phyloP scores from a whole-genome alignment of 2,888 invertebrate species.

The Sthenelais limicola region DNA sequence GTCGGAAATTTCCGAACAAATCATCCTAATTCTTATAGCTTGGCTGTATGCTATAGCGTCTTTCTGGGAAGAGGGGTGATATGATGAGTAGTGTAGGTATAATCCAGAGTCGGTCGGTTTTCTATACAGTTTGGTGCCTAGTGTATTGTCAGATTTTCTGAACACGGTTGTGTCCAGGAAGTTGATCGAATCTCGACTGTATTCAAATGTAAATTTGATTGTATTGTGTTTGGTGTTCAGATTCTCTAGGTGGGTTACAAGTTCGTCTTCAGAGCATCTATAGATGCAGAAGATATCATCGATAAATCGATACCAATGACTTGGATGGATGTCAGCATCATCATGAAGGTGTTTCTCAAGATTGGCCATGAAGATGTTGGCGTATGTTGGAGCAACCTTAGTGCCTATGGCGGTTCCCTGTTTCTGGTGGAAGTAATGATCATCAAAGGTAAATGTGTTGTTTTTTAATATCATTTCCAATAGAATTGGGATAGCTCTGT shows the following conservation, averaged over 20 bases:
- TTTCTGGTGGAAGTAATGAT: neutral
- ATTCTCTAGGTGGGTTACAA: neutral
- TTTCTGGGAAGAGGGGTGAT: constrained; percentile 7
- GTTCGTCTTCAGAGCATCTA: neutral
- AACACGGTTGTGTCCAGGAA: constrained; percentile 30
- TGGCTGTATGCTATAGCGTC: neutral
- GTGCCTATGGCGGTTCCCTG: constrained; percentile 23
- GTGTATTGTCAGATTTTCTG: neutral
- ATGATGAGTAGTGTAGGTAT: constrained; percentile 16
- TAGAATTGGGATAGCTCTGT: too few relatives aligned
- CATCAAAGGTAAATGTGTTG: constrained; percentile 1
- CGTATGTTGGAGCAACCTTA: constrained; percentile 18
- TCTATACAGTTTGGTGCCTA: constrained; percentile 7
- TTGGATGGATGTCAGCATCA: neutral
- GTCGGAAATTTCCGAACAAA: neutral
- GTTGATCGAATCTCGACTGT: neutral
- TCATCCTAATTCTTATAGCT: neutral
- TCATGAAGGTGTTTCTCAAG: neutral
- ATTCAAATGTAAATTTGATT: constrained; percentile 19
- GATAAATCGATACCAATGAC: neutral
- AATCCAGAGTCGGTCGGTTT: constrained; percentile 18
- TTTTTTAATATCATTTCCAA: neutral
- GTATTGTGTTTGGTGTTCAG: constrained; percentile 1
- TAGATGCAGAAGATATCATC: constrained; percentile 25
- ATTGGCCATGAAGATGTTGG: constrained; percentile 12